A percentile compares a stretch with the other conserved stretches of the same genome.
phyloP scores from a whole-genome alignment of 2,113 vertebrate genomes.

The Thomomys bottae region DNA sequence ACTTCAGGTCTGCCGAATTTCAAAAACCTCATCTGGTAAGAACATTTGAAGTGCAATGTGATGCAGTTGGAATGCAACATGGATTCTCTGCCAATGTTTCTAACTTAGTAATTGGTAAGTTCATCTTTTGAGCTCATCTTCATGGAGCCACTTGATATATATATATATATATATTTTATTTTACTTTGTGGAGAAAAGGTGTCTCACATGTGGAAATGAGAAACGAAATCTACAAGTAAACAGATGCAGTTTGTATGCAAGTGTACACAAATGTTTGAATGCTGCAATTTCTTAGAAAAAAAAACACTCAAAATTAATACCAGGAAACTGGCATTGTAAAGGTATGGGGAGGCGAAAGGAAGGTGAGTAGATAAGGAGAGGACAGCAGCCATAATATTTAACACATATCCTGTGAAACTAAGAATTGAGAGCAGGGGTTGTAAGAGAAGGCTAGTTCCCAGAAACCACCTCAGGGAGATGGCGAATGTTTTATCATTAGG shows the following conservation, averaged over 20 bases:
- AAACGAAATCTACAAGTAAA: too few species aligned
- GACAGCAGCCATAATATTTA: too few species aligned
- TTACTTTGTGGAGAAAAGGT: neutral
- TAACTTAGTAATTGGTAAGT: slow-evolving; percentile 19
- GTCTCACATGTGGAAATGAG: neutral
- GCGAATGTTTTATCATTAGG: neutral
- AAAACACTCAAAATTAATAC: too few species aligned
- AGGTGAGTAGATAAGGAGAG: too few species aligned
- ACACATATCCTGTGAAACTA: too few species aligned
- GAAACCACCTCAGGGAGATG: neutral
- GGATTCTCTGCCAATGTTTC: neutral
- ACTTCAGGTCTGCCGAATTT: neutral
- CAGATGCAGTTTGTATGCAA: too few species aligned
- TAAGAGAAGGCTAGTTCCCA: neutral
- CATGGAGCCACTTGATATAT: neutral
- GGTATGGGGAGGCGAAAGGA: too few species aligned
- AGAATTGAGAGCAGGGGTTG: too few species aligned
- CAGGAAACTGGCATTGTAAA: too few species aligned
- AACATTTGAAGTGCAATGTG: neutral
- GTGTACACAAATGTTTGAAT: too few species aligned
- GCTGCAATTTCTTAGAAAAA: too few species aligned
- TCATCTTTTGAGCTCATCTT: neutral
- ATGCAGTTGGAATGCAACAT: neutral
- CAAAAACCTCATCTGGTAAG: neutral
- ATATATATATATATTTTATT: neutral